A percentile compares a stretch with the other conserved stretches of the same genome.
These are phyloP conservation scores for Stictocephala bisonia DNA, from an alignment of 2,888 invertebrate species.

Conservation along the genomic window DNA sequence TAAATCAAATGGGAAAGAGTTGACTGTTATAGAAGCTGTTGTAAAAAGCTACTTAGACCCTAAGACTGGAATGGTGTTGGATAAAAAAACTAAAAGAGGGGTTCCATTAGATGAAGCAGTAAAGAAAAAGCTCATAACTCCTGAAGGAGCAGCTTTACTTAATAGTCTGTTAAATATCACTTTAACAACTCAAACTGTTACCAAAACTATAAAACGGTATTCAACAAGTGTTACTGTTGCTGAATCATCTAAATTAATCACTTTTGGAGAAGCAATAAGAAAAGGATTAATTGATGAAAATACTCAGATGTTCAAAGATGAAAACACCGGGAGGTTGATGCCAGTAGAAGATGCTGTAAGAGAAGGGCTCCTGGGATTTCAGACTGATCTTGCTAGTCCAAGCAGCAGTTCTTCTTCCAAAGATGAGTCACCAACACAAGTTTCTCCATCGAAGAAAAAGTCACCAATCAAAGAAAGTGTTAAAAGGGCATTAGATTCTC, in stretches of 20 bases:
- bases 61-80: slow-evolving; percentile 85
- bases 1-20: slow-evolving; percentile 76
- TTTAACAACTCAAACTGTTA: slow-evolving; percentile 87
- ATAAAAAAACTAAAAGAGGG: slow-evolving; percentile 76
- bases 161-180: slow-evolving; percentile 89
- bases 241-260: slow-evolving; percentile 23
- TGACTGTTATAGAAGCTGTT: slow-evolving; percentile 89
- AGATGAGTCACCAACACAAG: slow-evolving; percentile 79
- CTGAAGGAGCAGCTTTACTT: slow-evolving; percentile 87
- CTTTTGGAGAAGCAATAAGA: slow-evolving; percentile 74
- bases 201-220: slow-evolving; percentile 84
- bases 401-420: slow-evolving; percentile 63
- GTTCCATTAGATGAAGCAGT: slow-evolving; percentile 89
- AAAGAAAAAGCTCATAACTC: slow-evolving; percentile 83
- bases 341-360: slow-evolving; percentile 80
- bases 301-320: slow-evolving; percentile 76
- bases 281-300: slow-evolving; percentile 79
- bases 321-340: slow-evolving; percentile 75
- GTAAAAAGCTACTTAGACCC: slow-evolving; percentile 89
- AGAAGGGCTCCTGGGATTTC: slow-evolving; percentile 77
- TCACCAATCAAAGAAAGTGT: slow-evolving; percentile 52
- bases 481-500: slow-evolving; percentile 51
- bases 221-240: slow-evolving; percentile 48
- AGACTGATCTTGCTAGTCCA: slow-evolving; percentile 34
- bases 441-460: slow-evolving; percentile 44